These are phyloP conservation scores for Phalacrocorax carbo DNA, from an alignment of 2,113 vertebrate species.

Conservation along the genomic window DNA sequence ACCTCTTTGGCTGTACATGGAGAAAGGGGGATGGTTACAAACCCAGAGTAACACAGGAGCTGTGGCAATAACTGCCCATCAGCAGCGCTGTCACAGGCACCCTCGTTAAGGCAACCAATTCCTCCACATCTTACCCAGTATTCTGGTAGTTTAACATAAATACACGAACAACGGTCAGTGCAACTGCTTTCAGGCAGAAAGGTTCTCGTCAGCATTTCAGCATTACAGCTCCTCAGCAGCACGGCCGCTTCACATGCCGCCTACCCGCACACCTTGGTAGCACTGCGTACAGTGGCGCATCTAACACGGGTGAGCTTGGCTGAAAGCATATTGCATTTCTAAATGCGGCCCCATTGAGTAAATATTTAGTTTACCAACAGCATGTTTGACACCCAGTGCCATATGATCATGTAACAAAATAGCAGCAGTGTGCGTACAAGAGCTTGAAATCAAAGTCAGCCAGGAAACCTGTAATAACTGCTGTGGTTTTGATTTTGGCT, in stretches of 20 bases:
- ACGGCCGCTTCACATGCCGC: background rate
- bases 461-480: background rate
- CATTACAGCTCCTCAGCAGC: background rate
- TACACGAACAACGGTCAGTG: rapidly evolving
- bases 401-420: background rate
- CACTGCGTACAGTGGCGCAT: background rate
- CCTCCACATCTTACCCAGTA: background rate
- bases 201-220: background rate
- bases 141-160: background rate
- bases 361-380: background rate
- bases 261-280: background rate
- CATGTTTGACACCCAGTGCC: background rate
- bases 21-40: background rate
- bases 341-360: background rate
- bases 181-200: background rate
- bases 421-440: background rate
- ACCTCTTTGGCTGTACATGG: background rate
- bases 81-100: background rate
- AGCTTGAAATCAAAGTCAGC: background rate
- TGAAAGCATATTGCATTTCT: rapidly evolving
- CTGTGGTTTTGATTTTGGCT: background rate
- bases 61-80: background rate
- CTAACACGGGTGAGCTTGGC: background rate
- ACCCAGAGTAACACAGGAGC: background rate
- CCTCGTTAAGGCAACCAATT: background rate